Evolutionary conservation across 2,113 vertebrate species (phyloP).

Genomic region (Felis catus): F.catus_Fca126_mat1.0 CM031426.1:54828001-54828500

Average conservation of each 20-base stretch:
- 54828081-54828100: not conserved
- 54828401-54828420: not conserved
- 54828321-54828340: not conserved
- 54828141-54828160: fast-evolving
- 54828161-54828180: not conserved
- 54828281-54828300: not conserved
- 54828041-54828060: fast-evolving
- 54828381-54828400: not conserved
- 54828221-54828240: not conserved
- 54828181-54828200: not conserved
- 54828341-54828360: not conserved
- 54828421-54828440: not conserved
- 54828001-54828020: fast-evolving
- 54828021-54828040: not conserved
- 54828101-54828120: not conserved
- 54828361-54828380: not conserved
- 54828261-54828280: not conserved
- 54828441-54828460: not conserved
- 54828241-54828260: not conserved
- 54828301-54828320: not conserved
- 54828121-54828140: fast-evolving
- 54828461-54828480: not conserved
- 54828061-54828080: not conserved
- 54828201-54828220: not conserved
- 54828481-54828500: not conserved